Evolutionary conservation across 1,140 invertebrate species (phyloP), one percentile per base, ranked within the genome.

Genomic region (Platyura marginata): DNA sequence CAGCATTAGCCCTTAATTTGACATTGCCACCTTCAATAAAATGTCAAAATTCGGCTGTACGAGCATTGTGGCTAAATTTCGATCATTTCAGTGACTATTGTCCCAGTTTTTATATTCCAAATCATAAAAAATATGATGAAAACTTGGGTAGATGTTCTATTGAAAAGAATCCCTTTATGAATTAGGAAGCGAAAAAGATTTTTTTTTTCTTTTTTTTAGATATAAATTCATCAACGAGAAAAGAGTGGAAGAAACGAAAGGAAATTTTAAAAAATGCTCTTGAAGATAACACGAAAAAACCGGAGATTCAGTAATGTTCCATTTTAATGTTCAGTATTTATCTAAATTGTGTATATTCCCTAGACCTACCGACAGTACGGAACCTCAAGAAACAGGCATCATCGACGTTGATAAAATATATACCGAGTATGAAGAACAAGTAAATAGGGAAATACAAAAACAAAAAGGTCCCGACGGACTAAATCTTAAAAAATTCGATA

Each of bases 1-100:
- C 67, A 19, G 63, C 74, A 29, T 55, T 75, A 21, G 59, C 69
- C 10, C 52, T 77, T 42, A 57, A 59, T 3, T 53, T 77, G 2
- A 65, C 69, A 8, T 58, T 79, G 47, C 76, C 77, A 1, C 44
- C 59, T 11, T 63, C 68, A 8, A 50, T 74, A 0, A 55, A 64
- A 36, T 64, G 70, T 18, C 66, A 70, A 36, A 63, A 63, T 22
- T 65, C 69, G 21, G 71, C 72, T 1, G 52, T 79, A 16, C 59
- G 75, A 34, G 66, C 63, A 6, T 57, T 77, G 35, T 74, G 74
- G 65, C 44, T 72, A 4, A 66, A 65, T 42, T 75, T 75, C 47
- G 74, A 78, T 47, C 72, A 76, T 54, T 67, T 67, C 16, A 68
- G 63, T 44, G 65, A 69, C 42, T 55, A 59, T 9, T 61, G 63